Base-by-base conservation (phyloP, 1,140 invertebrate species). In the Anastrepha ludens region DNA sequence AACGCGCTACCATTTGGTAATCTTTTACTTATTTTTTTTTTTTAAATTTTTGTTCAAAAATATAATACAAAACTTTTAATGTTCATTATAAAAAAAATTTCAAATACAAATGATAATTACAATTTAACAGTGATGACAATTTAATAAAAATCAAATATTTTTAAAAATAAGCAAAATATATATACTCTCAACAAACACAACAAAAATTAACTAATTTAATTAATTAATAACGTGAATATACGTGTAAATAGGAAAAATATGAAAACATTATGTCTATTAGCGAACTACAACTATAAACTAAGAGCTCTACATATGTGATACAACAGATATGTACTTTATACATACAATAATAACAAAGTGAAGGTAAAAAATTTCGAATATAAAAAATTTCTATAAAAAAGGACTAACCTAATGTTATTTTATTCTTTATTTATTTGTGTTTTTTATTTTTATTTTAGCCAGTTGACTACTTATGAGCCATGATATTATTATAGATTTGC, bases 361-460 rank as follows among this genome's bases (percentile, higher is more conserved):
- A 81, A 81, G 74, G 47, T 81, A 81, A 81, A 81, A 81, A 81
- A 55, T 81, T 81, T 50, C 74, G n/a, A 81, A 81, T 81, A 81
- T 81, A 81, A 81, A 81, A 81, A 50, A 55, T 55, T 81, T 81
- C n/a, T 81, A 81, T 81, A 81, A 81, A 81, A 81, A 81, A 81
- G 39, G 15, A 55, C 47, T 81, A 81, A 55, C 74, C 47, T 81
- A 81, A n/a, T 47, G n/a, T 81, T 13, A 20, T 55, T 55, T 81
- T 81, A 55, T n/a, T 15, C 39, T 67, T 29, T 41, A 39, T 39
- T 15, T 41, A 39, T 67, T 67, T 67, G 7, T 29, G 29, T 29
- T 55, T 55, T 55, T 81, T 55, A 17, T 78, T 74, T 74, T 74
- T 74, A 3, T 47, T 41, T 74, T 44, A 81, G 74, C 47, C 74